phyloP scores from a whole-genome alignment of 2,113 vertebrate genomes.

The Solea solea region DNA sequence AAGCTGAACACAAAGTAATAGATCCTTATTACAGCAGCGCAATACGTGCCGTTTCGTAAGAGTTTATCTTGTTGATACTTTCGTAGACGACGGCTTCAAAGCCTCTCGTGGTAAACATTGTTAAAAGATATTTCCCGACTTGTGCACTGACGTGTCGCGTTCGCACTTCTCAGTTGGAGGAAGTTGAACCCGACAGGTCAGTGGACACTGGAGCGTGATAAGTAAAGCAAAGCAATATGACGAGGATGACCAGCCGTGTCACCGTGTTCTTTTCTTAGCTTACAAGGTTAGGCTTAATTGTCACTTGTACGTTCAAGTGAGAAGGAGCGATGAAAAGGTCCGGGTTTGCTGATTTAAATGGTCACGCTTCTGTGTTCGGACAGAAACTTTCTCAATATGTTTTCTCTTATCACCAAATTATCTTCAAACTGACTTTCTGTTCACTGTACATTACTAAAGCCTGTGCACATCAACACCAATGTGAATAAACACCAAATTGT shows the following conservation, averaged over 20 bases:
- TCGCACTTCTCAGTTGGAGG: conserved; percentile 10
- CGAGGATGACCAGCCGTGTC: conserved; percentile 48
- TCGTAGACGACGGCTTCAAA: neutral
- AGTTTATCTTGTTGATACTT: conserved; percentile 1
- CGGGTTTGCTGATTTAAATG: neutral
- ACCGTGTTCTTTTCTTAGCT: conserved; percentile 22
- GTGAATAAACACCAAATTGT: no score
- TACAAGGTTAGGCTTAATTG: conserved; percentile 21
- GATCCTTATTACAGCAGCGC: conserved; percentile 8
- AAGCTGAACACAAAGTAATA: neutral
- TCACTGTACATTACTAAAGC: no score
- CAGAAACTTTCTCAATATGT: neutral
- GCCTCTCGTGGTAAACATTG: neutral
- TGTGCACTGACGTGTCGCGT: conserved; percentile 19
- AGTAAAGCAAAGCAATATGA: conserved; percentile 46
- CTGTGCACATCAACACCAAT: no score
- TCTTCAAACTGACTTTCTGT: no score
- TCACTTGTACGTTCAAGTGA: conserved; percentile 23
- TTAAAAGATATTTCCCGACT: conserved; percentile 13
- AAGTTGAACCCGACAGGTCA: conserved; percentile 41
- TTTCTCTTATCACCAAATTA: no score
- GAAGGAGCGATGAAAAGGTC: conserved; percentile 12
- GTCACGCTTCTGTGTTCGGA: neutral
- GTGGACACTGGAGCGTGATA: conserved; percentile 5
- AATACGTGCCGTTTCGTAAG: neutral